Evolutionary conservation across 2,113 vertebrate species (phyloP).

Genomic region (Dromaius novaehollandiae): DNA sequence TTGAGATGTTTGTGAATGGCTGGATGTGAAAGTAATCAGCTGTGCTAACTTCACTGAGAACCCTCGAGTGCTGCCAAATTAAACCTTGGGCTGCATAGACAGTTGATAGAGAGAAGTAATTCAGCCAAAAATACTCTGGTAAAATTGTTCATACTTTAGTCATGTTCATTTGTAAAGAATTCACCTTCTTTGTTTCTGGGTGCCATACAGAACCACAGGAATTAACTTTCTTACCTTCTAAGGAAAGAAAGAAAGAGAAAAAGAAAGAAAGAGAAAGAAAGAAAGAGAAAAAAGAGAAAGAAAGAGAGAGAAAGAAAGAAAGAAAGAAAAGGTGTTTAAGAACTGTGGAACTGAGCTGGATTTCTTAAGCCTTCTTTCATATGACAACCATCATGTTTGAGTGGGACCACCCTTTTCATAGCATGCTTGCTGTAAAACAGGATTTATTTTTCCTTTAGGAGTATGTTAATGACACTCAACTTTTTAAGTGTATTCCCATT

Average conservation of each 20-base stretch:
- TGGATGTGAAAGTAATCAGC: slow-evolving; percentile 23
- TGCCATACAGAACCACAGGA: not conserved
- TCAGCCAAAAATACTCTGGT: not conserved
- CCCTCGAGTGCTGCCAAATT: not conserved
- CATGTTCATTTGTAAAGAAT: not conserved
- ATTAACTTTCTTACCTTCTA: not conserved
- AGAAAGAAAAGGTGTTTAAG: not conserved
- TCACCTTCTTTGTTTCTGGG: not conserved
- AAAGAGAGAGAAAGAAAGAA: not conserved
- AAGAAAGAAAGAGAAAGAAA: too few relatives aligned
- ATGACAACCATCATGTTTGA: not conserved
- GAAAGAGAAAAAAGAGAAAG: too few relatives aligned
- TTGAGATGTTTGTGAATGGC: slow-evolving; percentile 28
- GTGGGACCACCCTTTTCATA: not conserved
- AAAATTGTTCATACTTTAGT: not conserved
- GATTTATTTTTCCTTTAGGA: not conserved
- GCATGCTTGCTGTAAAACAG: not conserved
- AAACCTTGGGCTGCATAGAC: slow-evolving; percentile 23
- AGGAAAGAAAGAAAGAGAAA: not conserved
- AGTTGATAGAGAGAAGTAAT: not conserved
- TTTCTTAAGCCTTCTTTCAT: not conserved
- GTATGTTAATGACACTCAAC: not conserved
- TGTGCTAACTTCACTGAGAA: slow-evolving; percentile 7
- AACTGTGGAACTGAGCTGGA: not conserved
- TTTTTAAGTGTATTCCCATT: not conserved